These are phyloP conservation scores for Drosophila prolongata DNA, from an alignment of 2,888 invertebrate genomes.

Conservation along the genomic window DNA sequence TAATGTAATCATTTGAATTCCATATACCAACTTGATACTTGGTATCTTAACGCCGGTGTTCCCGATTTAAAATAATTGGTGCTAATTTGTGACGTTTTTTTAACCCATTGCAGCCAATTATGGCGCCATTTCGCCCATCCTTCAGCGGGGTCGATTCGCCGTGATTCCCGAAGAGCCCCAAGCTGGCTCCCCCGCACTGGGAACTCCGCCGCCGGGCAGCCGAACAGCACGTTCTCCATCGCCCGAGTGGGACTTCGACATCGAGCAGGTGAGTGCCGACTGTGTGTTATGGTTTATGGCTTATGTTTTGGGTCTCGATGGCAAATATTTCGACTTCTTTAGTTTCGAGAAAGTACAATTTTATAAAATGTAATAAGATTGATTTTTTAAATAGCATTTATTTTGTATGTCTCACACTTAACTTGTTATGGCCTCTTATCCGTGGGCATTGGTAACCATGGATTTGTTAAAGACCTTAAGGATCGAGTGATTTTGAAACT, in stretches of 20 bases:
- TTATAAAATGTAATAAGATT: no score
- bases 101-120: slow-evolving; percentile 81
- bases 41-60: background rate
- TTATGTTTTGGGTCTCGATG: no score
- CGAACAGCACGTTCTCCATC: slow-evolving; percentile 82
- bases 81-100: slow-evolving; percentile 15
- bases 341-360: no score
- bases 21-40: no score
- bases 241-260: slow-evolving; percentile 85
- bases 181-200: slow-evolving; percentile 82
- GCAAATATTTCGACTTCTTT: no score
- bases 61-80: background rate
- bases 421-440: no score
- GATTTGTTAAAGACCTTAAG: no score
- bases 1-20: no score
- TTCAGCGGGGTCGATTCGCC: slow-evolving; percentile 84
- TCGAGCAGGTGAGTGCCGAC: slow-evolving; percentile 81
- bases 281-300: no score
- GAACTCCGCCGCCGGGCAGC: slow-evolving; percentile 73
- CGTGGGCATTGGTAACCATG: no score
- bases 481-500: background rate
- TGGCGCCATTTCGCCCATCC: slow-evolving; percentile 84
- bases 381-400: no score
- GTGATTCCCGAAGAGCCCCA: slow-evolving; percentile 85
- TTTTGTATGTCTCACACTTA: background rate